Base-by-base conservation (phyloP, 2,113 vertebrate genomes). In the Salminus brasiliensis region DNA sequence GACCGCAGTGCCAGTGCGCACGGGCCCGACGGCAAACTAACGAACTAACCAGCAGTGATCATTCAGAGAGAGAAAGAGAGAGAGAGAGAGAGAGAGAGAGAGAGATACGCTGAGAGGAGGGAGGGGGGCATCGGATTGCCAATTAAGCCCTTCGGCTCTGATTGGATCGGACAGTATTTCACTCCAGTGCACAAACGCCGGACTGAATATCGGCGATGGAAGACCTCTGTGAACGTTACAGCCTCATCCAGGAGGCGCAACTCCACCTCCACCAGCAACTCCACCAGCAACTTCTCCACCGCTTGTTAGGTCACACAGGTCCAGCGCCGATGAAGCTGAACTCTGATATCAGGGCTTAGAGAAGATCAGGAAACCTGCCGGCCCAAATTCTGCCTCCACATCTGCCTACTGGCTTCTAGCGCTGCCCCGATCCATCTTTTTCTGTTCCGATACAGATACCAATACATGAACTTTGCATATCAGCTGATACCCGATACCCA, bases 21-120 rank as follows among this genome's bases (percentile, higher is more conserved):
- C 39, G 83, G 76, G 29, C 65, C 69, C 9, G 43, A 86, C 74
- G 72, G 81, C 80, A 81, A 74, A 72, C 23, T 55, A 41, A 59
- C n/a, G n/a, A n/a, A n/a, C 62, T 32, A 12, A 74, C 27, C 57
- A 36, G 16, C 12, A 30, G n/a, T 36, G 39, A 65, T 53, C 74
- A 49, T 68, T 36, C 18, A 30, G 55, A 55, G 45, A 32, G 5
- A 9, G 30, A 62, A 25, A 30, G 49, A 36, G 23, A 6, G 15
- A 52, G 41, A 74, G 69, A 43, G 65, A 63, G 47, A 43, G 39
- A 63, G 72, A 62, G 16, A 74, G 8, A 76, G 1, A 39, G 29
- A 53, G 45, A 21, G 32, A 47, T 23, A n/a, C 25, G 47, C 23
- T 13, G 25, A 34, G 39, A 21, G 30, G 8, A 9, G 4, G 49